Conservation (phyloP, 53 echinoderm and acorn worm species). For the Pentamera pediparva region DNA sequence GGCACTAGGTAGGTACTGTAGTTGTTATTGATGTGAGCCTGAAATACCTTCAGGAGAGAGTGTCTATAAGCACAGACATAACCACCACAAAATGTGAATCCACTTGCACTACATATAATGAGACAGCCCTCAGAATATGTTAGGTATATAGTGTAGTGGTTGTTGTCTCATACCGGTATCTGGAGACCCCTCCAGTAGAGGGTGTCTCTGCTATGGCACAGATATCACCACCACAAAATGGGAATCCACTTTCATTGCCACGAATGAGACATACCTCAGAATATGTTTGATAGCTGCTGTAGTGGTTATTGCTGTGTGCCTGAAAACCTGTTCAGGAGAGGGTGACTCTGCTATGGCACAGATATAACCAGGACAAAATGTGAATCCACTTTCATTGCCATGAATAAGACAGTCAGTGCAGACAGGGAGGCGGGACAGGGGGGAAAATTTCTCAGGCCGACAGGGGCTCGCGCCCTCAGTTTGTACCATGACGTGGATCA, state of each 20-base stretch:
- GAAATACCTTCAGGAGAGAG: not conserved
- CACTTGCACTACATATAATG: too few species aligned
- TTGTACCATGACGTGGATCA: too few species aligned
- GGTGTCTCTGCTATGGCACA: conserved; percentile 72
- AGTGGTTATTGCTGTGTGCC: not conserved
- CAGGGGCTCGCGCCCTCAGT: too few species aligned
- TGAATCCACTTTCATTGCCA: conserved; percentile 85
- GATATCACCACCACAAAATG: conserved; percentile 70
- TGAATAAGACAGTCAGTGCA: conserved; percentile 92
- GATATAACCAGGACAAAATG: conserved; percentile 73
- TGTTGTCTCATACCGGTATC: too few species aligned
- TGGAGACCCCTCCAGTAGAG: conserved; percentile 76
- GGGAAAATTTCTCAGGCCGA: too few species aligned
- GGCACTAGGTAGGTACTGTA: conserved; percentile 57
- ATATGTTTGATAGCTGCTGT: conserved; percentile 73
- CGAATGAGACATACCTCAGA: conserved; percentile 95
- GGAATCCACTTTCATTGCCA: conserved; percentile 84
- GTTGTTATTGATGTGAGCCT: not conserved
- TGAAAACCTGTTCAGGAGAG: too few species aligned
- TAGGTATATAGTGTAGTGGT: too few species aligned
- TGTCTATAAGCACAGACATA: too few species aligned
- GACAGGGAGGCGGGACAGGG: too few species aligned
- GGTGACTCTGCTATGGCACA: too few species aligned
- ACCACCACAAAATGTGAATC: too few species aligned
- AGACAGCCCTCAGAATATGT: too few species aligned